Conservation (phyloP, 2,113 vertebrate species). For the Bolborhynchus lineola region DNA sequence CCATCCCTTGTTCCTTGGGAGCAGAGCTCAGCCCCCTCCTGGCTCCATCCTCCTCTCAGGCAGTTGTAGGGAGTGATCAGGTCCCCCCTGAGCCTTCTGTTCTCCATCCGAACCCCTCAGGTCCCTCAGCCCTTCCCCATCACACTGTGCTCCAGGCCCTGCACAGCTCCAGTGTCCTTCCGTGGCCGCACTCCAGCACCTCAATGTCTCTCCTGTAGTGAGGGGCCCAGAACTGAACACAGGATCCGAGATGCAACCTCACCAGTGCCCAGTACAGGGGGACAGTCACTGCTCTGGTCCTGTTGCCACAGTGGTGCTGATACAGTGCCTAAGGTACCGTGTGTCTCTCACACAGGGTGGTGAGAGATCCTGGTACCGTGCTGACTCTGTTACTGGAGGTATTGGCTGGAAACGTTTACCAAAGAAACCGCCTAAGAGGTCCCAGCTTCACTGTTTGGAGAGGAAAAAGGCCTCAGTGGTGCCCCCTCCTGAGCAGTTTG, state of each 20-base stretch:
- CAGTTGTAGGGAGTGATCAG: no score
- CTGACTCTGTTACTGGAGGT: not conserved
- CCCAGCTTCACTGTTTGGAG: not conserved
- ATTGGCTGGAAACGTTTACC: not conserved
- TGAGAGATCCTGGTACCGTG: not conserved
- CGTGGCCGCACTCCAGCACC: rapidly evolving
- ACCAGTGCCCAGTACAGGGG: not conserved
- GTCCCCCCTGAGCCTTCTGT: no score
- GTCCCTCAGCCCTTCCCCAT: not conserved
- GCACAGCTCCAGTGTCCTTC: not conserved
- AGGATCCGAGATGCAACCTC: not conserved
- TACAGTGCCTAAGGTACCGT: not conserved
- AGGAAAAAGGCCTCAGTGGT: not conserved
- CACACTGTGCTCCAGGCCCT: not conserved
- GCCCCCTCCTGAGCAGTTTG: not conserved
- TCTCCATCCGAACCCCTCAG: no score
- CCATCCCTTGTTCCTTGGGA: no score
- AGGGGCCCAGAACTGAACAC: not conserved
- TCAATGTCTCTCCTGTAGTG: not conserved
- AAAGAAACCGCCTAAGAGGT: not conserved
- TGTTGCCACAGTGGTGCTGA: not conserved
- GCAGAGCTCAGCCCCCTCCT: no score
- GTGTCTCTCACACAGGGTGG: not conserved
- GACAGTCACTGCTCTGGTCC: not conserved
- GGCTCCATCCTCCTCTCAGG: no score